Base-by-base conservation (phyloP, 1,140 invertebrate species). In the Tenebrio molitor region DNA sequence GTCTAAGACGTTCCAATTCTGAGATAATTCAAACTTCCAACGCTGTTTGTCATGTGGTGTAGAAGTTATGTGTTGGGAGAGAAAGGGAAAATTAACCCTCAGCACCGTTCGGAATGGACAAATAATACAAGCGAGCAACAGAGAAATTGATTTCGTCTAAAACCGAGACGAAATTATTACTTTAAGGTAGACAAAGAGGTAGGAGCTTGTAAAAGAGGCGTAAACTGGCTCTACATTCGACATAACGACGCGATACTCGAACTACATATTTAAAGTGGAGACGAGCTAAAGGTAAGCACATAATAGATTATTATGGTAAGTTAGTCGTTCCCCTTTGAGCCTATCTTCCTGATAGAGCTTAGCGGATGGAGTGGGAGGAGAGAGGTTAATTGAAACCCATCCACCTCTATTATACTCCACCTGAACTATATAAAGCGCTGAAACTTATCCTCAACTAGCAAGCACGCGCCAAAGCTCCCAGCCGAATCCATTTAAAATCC, bases 381-480 rank as follows among this genome's bases (percentile, higher is more conserved):
- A 72, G 65, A 75, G 72, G 74, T 76, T 77, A 77, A 77, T 77
- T 77, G 74, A 77, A 77, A 77, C 62, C 72, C 74, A 77, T 77
- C 76, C 76, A 76, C 74, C 76, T 77, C 72, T 63, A 77, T 77
- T 77, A 77, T 75, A 58, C 73, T 77, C 64, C 72, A 77, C 76
- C 76, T 77, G 76, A 77, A 77, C 75, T 75, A 72, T 66, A 66
- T 74, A 74, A 68, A 72, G 74, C 70, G 65, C 19, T 67, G 69
- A 72, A 75, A 75, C 73, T 74, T 74, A 74, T 74, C 73, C 73
- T 67, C 67, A 62, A 68, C 62, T 70, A 74, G 50, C 50, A 25
- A 58, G 46, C 65, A 64, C 50, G 50, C 58, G 34, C 21, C 58
- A 14, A 36, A 64, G 25, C 58, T 64, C 34, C 15, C 4, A 42